Base-by-base conservation (phyloP, 2,113 vertebrate species). In the Mungos mungo region DNA sequence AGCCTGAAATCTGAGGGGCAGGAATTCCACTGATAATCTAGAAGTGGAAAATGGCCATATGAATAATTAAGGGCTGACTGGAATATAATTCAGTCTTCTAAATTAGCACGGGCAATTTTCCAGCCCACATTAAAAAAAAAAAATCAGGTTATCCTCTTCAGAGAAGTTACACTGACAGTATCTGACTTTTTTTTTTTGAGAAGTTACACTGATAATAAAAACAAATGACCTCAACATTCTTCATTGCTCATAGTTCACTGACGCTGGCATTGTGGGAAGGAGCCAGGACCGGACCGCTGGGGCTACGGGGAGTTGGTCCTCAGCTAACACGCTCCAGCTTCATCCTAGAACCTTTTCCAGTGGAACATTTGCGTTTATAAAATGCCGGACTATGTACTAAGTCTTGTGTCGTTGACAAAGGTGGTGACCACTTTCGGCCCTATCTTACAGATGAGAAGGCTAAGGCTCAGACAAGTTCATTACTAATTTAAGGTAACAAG, bases 1-100 rank as follows among this genome's bases (percentile, higher is more conserved):
- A 82, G 77, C 45, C 72, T 91, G 79, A 92, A 95, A 45, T 83
- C 54, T 19, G 5, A 82, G 41, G 82, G 71, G n/a, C 79, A 86
- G 86, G 97, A 90, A 98, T 96, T 95, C 76, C 93, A 72, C 74
- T 35, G 76, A 92, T 93, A 85, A 93, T 90, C 63, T 76, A 80
- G 45, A 95, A 81, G 38, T 71, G 92, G 88, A 90, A 95, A 97
- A 47, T 96, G 76, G 38, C 71, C 50, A 23, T 88, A 45, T 80
- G 92, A 93, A 87, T 81, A 81, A 93, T 90, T 68, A 93, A 90
- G 85, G 71, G 60, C 57, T 38, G 77, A 50, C 95, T 47, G 77
- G 63, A 96, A 95, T 95, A 90, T 63, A 96, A 79, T 77, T 86
- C 50, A 12, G 68, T 41, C 31, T 89, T 90, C 76, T 69, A 76